Percentiles rank a stretch among this genome's conserved stretches.
phyloP scores from a whole-genome alignment of 2,888 invertebrate species.

The Coenonympha arcania region DNA sequence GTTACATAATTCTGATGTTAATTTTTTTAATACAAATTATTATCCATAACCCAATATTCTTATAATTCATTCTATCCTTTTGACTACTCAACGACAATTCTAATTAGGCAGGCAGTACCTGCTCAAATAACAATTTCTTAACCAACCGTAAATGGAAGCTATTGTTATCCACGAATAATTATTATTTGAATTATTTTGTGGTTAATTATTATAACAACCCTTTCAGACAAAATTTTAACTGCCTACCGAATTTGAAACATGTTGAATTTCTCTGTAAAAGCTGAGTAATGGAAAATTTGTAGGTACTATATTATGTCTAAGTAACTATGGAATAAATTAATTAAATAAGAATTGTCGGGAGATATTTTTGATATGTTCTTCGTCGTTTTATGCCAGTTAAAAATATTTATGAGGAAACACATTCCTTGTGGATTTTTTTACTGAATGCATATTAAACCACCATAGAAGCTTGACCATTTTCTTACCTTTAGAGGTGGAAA shows the following conservation, averaged over 20 bases:
- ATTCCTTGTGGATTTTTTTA: too few relatives aligned
- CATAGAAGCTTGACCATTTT: too few relatives aligned
- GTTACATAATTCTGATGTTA: too few relatives aligned
- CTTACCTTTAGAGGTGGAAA: too few relatives aligned
- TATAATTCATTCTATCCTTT: slow-evolving; percentile 2
- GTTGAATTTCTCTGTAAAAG: background rate
- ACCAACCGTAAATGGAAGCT: slow-evolving; percentile 39
- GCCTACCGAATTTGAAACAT: background rate
- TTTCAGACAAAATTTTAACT: slow-evolving; percentile 23
- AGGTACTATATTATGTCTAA: background rate
- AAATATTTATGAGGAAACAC: too few relatives aligned
- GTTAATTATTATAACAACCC: slow-evolving; percentile 21
- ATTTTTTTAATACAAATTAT: background rate
- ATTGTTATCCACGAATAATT: slow-evolving; percentile 37
- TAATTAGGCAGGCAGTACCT: too few relatives aligned
- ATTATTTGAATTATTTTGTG: slow-evolving; percentile 22
- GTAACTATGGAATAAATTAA: too few relatives aligned
- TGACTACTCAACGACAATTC: slow-evolving; percentile 32
- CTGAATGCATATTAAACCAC: too few relatives aligned
- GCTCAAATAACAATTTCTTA: slow-evolving; percentile 61
- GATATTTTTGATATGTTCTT: too few relatives aligned
- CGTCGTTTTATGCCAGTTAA: too few relatives aligned
- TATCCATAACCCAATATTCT: background rate
- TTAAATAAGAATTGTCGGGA: too few relatives aligned
- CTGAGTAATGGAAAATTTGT: background rate